A percentile compares a stretch with the other conserved stretches of the same genome.
phyloP scores from a whole-genome alignment of 1,140 invertebrate genomes.

The Cotesia vestalis region DNA sequence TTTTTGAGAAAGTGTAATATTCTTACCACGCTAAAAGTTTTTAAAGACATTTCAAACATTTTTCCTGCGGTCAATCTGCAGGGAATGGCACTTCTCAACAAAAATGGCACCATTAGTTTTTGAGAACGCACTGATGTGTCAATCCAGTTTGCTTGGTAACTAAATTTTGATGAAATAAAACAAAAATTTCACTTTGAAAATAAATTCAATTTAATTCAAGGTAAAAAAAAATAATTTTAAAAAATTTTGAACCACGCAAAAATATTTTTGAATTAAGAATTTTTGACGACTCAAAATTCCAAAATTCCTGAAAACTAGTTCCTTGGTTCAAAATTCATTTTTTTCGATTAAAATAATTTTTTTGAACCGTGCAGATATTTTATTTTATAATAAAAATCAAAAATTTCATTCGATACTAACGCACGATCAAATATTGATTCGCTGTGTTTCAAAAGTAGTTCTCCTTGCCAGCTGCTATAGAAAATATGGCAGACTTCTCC shows the following conservation, averaged over 20 bases:
- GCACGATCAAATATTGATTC: slow-evolving; percentile 23
- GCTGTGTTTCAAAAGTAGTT: slow-evolving; percentile 32
- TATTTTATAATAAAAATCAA: background rate
- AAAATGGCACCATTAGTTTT: slow-evolving; percentile 37
- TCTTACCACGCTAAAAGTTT: slow-evolving; percentile 40
- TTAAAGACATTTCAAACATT: slow-evolving; percentile 31
- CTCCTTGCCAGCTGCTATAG: slow-evolving; percentile 36
- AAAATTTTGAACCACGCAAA: too few relatives aligned
- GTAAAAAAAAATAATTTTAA: too few relatives aligned
- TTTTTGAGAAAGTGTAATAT: too few relatives aligned
- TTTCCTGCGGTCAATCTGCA: slow-evolving; percentile 37
- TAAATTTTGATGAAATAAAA: background rate
- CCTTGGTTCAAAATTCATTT: too few relatives aligned
- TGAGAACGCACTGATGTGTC: slow-evolving; percentile 30
- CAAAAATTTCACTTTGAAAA: too few relatives aligned
- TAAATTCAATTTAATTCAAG: too few relatives aligned
- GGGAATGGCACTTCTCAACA: slow-evolving; percentile 34
- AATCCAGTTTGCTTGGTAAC: slow-evolving; percentile 26
- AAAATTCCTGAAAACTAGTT: too few relatives aligned
- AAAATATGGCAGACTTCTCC: slow-evolving; percentile 35
- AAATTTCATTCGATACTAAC: slow-evolving; percentile 15
- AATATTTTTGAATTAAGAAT: too few relatives aligned
- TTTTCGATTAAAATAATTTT: background rate
- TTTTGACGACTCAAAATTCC: too few relatives aligned
- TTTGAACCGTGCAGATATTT: background rate